Percentiles rank a stretch among this genome's conserved stretches.
Evolutionary conservation across 2,797 vertebrate genomes (phyloP).

Genomic region (Cyclopterus lumpus): DNA sequence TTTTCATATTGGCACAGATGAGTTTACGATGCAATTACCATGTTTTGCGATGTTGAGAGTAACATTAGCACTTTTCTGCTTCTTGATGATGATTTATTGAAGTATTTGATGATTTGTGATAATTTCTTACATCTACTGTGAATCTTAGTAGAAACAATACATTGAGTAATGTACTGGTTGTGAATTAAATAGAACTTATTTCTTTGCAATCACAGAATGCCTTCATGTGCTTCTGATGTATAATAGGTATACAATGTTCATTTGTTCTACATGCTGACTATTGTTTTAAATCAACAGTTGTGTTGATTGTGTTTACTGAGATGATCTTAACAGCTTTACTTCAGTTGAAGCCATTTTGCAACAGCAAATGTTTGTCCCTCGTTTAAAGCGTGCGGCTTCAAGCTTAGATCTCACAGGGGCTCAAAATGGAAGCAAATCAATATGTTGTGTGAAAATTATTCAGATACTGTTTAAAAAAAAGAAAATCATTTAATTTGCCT

Average conservation of each 20-base stretch:
- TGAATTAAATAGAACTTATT: conserved; percentile 24
- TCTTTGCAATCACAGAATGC: conserved; percentile 25
- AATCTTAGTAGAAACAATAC: conserved; percentile 32
- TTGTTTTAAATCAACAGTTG: conserved; percentile 24
- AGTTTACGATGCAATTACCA: conserved; percentile 1
- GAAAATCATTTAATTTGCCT: neutral
- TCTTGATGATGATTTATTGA: conserved; percentile 32
- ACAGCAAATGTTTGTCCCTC: neutral
- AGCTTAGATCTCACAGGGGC: neutral
- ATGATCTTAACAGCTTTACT: conserved; percentile 52
- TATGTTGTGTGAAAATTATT: neutral
- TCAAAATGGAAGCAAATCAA: neutral
- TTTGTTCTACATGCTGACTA: conserved; percentile 41
- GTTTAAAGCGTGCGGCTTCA: neutral
- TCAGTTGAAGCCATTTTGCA: conserved; percentile 29
- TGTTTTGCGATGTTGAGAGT: conserved; percentile 21
- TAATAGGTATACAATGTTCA: conserved; percentile 20
- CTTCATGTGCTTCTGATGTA: conserved; percentile 27
- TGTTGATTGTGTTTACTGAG: conserved; percentile 45
- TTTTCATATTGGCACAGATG: neutral
- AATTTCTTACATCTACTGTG: conserved; percentile 57
- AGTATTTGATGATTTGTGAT: conserved; percentile 31
- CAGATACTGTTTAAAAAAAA: neutral
- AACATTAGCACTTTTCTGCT: conserved; percentile 57
- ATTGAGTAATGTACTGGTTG: conserved; percentile 14